Evolutionary conservation across 2,113 vertebrate genomes (phyloP), one percentile per base, ranked within the genome.

Genomic region (Hemibagrus wyckioides): DNA sequence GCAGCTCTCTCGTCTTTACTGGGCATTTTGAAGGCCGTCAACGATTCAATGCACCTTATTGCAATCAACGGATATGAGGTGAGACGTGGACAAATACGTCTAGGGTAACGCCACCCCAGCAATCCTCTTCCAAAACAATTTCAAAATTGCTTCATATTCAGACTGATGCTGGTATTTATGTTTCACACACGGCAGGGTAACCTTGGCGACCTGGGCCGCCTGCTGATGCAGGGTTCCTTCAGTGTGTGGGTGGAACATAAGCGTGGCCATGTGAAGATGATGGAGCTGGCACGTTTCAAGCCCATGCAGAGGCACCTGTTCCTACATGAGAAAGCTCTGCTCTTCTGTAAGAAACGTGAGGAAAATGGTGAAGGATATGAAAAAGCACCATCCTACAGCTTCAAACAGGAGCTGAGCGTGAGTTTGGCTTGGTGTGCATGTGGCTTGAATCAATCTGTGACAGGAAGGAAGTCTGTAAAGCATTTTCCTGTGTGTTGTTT

Each of bases 11-110:
- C 96, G 19, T 97, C 98, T 90, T 99, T 99, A 56, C 86, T 99
- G 89, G 98, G 97, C 85, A 99, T 99, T 92, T 97, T 99, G 65
- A 99, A 99, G 93, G 97, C 98, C 0, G 98, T 99, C 73, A 99
- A 99, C 59, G 98, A 99, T 93, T 99, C 98, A 85, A 99, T 99
- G 98, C 98, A 99, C 91, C 97, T 99, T 87, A 99, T 99, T 8
- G 98, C 98, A 90, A 99, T 99, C 89, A 99, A 98, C 3, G 98
- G 98, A 94, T 99, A 97, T 0, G 98, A 99, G 87, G 98, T 98
- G 89, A 86, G 71, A 83, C 67, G 10, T 30, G n/a, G n/a, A 67
- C 6, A 23, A 41, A 33, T 23, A 73, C 67, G 57, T 67, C 7
- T n/a, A 17, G 13, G 13, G 2, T 77, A 6, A 76, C 28, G 30